Conservation (phyloP, 2,888 invertebrate genomes). For the Orthosia gracilis region DNA sequence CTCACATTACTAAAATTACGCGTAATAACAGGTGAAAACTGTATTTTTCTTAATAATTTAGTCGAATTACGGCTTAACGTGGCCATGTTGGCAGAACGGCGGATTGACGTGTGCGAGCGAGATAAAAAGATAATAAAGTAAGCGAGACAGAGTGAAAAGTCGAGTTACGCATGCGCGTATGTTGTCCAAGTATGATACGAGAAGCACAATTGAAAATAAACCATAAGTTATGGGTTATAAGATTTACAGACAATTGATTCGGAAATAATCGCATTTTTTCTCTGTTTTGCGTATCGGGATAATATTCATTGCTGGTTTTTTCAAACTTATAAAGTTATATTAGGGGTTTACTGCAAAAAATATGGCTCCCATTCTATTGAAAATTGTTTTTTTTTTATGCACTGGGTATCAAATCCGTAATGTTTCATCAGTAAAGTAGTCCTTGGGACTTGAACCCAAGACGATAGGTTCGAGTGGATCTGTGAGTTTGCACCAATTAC, state of each 20-base stretch:
- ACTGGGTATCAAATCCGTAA: too few species aligned
- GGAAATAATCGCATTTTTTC: constrained; percentile 19
- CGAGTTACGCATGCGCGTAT: constrained; percentile 71
- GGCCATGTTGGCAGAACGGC: constrained; percentile 90
- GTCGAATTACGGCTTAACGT: constrained; percentile 85
- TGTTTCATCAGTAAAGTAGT: too few species aligned
- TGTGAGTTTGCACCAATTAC: background rate
- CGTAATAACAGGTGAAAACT: constrained; percentile 76
- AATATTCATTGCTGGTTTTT: background rate
- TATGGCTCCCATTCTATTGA: background rate
- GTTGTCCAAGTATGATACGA: constrained; percentile 26
- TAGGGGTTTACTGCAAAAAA: background rate
- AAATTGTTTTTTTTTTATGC: background rate
- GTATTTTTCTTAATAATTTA: constrained; percentile 86
- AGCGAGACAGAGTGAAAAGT: constrained; percentile 24
- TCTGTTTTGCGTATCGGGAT: background rate
- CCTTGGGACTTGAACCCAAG: background rate
- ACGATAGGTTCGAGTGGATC: background rate
- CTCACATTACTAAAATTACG: constrained; percentile 82
- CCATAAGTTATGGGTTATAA: accelerated
- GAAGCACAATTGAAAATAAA: constrained; percentile 21
- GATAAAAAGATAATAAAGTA: constrained; percentile 54
- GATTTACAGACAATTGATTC: background rate
- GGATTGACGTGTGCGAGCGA: constrained; percentile 80
- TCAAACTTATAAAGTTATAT: background rate